Evolutionary conservation across 2,888 invertebrate species (phyloP).

Genomic region (Nesidiocoris tenuis): DNA sequence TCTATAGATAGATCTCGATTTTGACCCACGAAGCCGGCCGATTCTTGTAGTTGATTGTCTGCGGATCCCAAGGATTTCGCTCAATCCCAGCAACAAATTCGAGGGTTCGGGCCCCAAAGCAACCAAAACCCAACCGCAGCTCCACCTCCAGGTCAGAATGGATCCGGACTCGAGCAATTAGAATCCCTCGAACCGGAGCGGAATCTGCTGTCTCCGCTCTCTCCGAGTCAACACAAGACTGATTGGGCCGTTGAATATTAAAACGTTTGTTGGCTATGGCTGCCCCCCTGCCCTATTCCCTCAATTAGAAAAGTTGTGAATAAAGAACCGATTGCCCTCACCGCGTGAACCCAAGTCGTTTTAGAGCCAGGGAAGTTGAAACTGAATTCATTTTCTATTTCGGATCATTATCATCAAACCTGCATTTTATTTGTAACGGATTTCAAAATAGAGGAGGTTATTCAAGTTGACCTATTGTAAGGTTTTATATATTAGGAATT

Average conservation of each 20-base stretch:
- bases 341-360: neutral
- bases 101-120: neutral
- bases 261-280: neutral
- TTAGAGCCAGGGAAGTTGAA: neutral
- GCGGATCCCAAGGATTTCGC: neutral
- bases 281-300: neutral
- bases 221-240: constrained; percentile 31
- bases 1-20: no score
- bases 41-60: no score
- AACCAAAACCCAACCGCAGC: neutral
- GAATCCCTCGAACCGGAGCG: neutral
- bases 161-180: neutral
- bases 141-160: neutral
- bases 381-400: no score
- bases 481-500: no score
- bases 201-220: constrained; percentile 3
- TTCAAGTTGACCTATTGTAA: no score
- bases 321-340: neutral
- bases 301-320: neutral
- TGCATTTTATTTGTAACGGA: no score
- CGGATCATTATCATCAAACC: no score
- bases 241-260: constrained; percentile 40
- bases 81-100: neutral
- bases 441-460: no score
- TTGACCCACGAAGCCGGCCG: no score